A percentile compares a stretch with the other conserved stretches of the same genome.
Evolutionary conservation across 1,140 invertebrate genomes (phyloP).

Genomic region (Lethocerus indicus): DNA sequence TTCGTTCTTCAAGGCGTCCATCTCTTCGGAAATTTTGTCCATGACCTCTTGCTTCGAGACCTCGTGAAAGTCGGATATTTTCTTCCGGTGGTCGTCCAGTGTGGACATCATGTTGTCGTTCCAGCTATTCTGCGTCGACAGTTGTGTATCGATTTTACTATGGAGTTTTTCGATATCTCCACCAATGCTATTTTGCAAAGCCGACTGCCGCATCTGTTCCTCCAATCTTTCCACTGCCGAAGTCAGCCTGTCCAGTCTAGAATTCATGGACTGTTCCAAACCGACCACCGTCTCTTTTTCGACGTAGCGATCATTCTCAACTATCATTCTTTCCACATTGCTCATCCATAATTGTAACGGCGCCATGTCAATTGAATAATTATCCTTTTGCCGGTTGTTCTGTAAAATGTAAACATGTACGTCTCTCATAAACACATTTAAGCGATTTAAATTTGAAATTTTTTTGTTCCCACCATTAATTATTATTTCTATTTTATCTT

Average conservation of each 20-base stretch:
- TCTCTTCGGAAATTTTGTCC: conserved; percentile 20
- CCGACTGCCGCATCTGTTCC: neutral
- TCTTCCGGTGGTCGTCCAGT: neutral
- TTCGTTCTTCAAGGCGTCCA: neutral
- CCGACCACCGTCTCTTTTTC: conserved; percentile 6
- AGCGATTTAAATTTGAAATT: too few species aligned
- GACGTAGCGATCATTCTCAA: neutral
- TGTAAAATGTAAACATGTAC: conserved; percentile 22
- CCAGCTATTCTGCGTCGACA: neutral
- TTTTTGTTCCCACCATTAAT: too few species aligned
- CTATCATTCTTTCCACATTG: conserved; percentile 15
- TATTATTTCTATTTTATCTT: too few species aligned
- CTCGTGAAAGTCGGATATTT: neutral
- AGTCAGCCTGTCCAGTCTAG: conserved; percentile 11
- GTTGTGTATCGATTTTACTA: neutral
- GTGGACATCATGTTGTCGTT: neutral
- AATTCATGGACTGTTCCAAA: conserved; percentile 8
- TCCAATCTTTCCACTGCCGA: conserved; percentile 12
- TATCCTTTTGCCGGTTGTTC: conserved; percentile 46
- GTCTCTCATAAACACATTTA: too few species aligned
- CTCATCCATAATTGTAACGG: conserved; percentile 33
- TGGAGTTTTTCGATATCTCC: neutral
- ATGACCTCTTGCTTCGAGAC: neutral
- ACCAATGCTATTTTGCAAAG: neutral
- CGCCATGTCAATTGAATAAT: conserved; percentile 43